Base-by-base conservation (phyloP, 2,797 vertebrate species). In the Brotula barbata region DNA sequence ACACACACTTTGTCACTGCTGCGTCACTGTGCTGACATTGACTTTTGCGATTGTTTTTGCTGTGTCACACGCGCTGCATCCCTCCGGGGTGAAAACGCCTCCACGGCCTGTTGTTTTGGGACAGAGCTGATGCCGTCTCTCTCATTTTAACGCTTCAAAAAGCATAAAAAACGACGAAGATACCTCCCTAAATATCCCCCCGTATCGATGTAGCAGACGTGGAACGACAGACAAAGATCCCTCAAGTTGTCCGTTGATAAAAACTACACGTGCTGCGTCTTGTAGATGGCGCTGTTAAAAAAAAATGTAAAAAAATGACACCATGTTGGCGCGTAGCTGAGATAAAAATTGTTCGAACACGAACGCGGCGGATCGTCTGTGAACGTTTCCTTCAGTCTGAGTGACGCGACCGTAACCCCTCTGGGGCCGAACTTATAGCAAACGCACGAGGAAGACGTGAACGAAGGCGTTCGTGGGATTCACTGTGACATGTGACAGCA, bases 51-150 rank as follows among this genome's bases (percentile, higher is more conserved):
- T 8, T 37, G 39, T 15, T 39, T 58, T 39, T 64, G 55, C 72
- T 34, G 43, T 73, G 64, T 59, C 48, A 42, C 45, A 17, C 60
- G 58, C 59, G 22, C 8, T 16, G 1, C 5, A 5, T 36, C 50
- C 17, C 28, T 65, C 19, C 16, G 7, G 17, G 70, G 39, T 16
- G 33, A 71, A 28, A 61, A 57, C 42, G 13, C 19, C 48, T 47
- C 15, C 25, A 23, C 17, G 54, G 14, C n/a, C 39, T 15, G 25
- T 20, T 53, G 62, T 52, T 37, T 48, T 49, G 25, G 1, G 19
- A n/a, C 45, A 23, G 16, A 40, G 49, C 58, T 19, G 48, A 34
- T 37, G 43, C 42, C 58, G 61, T 58, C 79, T 69, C 42, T 66
- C 25, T 68, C 36, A 8, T 72, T 69, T 50, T 53, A 22, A 9